Conservation (phyloP, 2,888 invertebrate genomes). For the Tillus elongatus region DNA sequence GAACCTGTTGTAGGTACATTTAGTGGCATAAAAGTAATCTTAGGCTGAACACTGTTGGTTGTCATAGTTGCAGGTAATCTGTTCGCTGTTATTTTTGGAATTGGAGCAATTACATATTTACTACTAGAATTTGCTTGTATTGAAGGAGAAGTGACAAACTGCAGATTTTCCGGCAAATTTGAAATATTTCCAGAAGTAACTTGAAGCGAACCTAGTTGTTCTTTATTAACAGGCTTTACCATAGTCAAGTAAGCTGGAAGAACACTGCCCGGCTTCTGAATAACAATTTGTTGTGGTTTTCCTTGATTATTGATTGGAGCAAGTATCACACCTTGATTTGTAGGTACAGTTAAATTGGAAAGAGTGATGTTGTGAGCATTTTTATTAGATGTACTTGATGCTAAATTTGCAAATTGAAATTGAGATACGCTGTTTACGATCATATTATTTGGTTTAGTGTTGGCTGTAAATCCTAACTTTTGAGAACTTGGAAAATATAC, state of each 20-base stretch:
- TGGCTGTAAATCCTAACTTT: slow-evolving; percentile 33
- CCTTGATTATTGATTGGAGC: slow-evolving; percentile 21
- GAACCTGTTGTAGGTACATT: slow-evolving; percentile 24
- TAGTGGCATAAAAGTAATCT: slow-evolving; percentile 37
- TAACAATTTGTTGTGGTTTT: slow-evolving; percentile 47
- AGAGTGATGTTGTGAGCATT: slow-evolving; percentile 18
- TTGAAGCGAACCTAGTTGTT: slow-evolving; percentile 34
- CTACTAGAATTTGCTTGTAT: slow-evolving; percentile 13
- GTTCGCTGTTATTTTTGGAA: slow-evolving; percentile 50
- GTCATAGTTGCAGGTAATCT: slow-evolving; percentile 48
- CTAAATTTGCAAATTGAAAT: slow-evolving; percentile 28
- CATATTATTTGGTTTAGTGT: slow-evolving; percentile 24
- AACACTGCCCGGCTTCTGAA: slow-evolving; percentile 47
- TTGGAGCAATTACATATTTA: slow-evolving; percentile 50
- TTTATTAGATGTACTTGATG: slow-evolving; percentile 22
- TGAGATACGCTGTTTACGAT: slow-evolving; percentile 27
- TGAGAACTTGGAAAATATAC: slow-evolving; percentile 52
- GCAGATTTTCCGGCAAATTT: slow-evolving; percentile 37
- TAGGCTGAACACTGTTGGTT: slow-evolving; percentile 45
- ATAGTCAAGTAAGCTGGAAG: slow-evolving; percentile 49
- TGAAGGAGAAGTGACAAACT: slow-evolving; percentile 33
- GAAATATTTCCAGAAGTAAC: slow-evolving; percentile 10
- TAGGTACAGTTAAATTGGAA: slow-evolving; percentile 16
- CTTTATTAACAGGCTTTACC: slow-evolving; percentile 44
- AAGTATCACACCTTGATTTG: slow-evolving; percentile 30